Conservation (phyloP, 2,797 vertebrate species). For the Hippoglossus hippoglossus region DNA sequence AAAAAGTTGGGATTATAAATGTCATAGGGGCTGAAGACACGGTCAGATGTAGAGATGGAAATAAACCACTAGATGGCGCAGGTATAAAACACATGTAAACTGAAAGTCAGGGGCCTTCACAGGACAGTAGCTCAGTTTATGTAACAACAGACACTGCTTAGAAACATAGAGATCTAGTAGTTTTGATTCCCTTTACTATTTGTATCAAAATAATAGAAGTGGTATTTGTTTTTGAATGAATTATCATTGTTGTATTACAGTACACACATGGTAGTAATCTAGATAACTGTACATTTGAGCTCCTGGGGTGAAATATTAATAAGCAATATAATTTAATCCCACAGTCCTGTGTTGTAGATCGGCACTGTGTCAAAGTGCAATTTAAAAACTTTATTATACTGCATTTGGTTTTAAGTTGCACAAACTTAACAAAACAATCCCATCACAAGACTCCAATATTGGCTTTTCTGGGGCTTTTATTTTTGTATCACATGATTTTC, state of each 20-base stretch:
- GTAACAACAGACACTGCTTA: background rate
- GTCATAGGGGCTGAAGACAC: background rate
- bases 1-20: background rate
- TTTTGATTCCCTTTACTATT: too few species aligned
- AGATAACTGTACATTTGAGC: background rate
- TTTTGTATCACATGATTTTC: too few species aligned
- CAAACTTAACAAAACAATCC: background rate
- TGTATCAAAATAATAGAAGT: background rate
- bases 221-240: too few species aligned
- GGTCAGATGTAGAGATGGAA: slow-evolving; percentile 12
- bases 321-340: background rate
- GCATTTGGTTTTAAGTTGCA: too few species aligned
- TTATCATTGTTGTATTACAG: too few species aligned
- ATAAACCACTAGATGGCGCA: slow-evolving; percentile 54
- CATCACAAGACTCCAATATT: background rate
- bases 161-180: background rate
- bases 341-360: background rate
- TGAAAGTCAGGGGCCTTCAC: background rate
- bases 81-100: slow-evolving; percentile 20
- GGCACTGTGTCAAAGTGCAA: background rate
- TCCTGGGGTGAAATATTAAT: background rate
- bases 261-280: too few species aligned
- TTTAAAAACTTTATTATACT: background rate
- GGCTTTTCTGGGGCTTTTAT: background rate
- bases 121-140: too few species aligned